Base-by-base conservation (phyloP, 2,113 vertebrate species). In the rabbit (Oryctolagus cuniculus) region DNA sequence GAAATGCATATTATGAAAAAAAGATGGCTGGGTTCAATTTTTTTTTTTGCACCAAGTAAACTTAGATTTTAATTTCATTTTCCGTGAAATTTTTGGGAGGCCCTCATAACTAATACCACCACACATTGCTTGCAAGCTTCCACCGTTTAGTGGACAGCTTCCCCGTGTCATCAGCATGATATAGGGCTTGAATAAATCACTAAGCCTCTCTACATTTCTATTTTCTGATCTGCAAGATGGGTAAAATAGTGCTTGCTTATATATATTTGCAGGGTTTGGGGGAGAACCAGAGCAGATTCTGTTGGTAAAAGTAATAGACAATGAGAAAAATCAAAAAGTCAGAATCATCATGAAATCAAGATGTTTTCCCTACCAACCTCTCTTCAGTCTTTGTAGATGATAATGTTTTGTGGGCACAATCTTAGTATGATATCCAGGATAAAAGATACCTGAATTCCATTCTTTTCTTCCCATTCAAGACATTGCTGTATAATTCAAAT, bases 181-280 rank as follows among this genome's bases (percentile, higher is more conserved):
- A 1, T 49, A 2, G 81, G 66, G 11, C 22, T 91, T 61, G 78
- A 94, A 38, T 8, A 19, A 0, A 0, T 90, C 15, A 49, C 21
- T 67, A 31, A 49, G 36, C 80, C 34, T 27, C 31, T 53, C 63
- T 1, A 0, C 49, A 25, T 72, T 85, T 96, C 89, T 49, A 58
- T 96, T 96, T 95, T 72, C 49, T 93, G 16, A 55, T 31, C 13
- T 86, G 75, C 34, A 82, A 85, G 90, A 90, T 93, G 58, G 10
- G 36, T n/a, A 93, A 49, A 77, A 61, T 90, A 58, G 49, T 91
- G 94, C 38, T 55, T 66, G 15, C 10, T 55, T 95, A 5, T 9
- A 70, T 5, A 44, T 2, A 44, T 2, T 55, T 66, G 19, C 17
- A 44, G 64, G 4, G 11, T 55, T 58, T 27, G 7, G 49, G 51